A percentile compares a stretch with the other conserved stretches of the same genome.
Conservation (phyloP, 2,888 invertebrate genomes). For the Drosophila paranaensis region DNA sequence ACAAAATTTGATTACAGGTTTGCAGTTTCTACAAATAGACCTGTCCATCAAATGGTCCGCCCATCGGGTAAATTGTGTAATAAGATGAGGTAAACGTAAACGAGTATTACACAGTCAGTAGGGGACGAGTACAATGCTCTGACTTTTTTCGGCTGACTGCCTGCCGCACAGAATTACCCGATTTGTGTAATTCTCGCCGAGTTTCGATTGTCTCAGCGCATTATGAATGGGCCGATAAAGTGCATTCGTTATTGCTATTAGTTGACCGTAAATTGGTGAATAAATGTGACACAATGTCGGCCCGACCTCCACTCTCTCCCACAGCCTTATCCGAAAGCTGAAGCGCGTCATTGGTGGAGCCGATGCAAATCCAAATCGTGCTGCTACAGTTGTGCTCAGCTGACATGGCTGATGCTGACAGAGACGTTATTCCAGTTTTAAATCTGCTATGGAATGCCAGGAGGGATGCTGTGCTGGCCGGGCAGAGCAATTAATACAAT, state of each 20-base stretch:
- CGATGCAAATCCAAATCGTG: conserved; percentile 15
- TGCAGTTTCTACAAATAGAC: too few relatives aligned
- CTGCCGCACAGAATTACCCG: conserved; percentile 47
- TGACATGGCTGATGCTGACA: conserved; percentile 42
- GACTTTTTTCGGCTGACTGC: conserved; percentile 10
- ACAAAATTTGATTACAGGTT: too few relatives aligned
- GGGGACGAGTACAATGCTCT: background rate
- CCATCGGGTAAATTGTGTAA: background rate
- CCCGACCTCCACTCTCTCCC: conserved; percentile 18
- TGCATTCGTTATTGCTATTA: conserved; percentile 83
- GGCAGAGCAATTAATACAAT: conserved; percentile 67
- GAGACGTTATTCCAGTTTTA: conserved; percentile 79
- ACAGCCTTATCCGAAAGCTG: conserved; percentile 29
- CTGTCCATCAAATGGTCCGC: too few relatives aligned
- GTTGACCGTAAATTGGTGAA: conserved; percentile 80
- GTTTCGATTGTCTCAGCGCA: conserved; percentile 58
- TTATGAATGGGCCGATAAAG: conserved; percentile 81
- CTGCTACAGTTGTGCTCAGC: conserved; percentile 15
- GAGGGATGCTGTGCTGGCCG: conserved; percentile 8
- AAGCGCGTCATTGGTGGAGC: conserved; percentile 51
- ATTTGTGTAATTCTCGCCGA: conserved; percentile 57
- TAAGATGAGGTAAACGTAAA: background rate
- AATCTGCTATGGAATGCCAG: conserved; percentile 54
- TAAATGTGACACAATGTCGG: conserved; percentile 69
- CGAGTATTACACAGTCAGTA: background rate